Conservation (phyloP, 2,888 invertebrate species). For the Sericinus montela region DNA sequence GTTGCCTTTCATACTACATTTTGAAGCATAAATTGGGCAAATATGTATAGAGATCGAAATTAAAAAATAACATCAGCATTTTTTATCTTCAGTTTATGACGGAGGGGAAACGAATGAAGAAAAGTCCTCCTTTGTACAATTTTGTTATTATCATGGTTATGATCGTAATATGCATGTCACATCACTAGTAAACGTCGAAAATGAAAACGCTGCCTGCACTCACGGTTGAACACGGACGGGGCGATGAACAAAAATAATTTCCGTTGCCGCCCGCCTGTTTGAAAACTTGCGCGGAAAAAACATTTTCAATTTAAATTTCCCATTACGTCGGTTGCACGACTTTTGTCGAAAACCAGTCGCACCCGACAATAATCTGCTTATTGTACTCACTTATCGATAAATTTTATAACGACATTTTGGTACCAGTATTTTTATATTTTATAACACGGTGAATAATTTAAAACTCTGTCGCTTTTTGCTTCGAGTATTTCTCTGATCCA, state of each 20-base stretch:
- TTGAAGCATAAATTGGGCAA: no score
- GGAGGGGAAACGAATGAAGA: no score
- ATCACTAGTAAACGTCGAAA: neutral
- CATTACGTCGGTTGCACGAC: slow-evolving; percentile 11
- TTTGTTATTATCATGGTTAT: no score
- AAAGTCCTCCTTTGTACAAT: no score
- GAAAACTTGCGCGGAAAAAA: slow-evolving; percentile 20
- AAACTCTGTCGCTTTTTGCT: no score
- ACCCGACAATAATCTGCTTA: neutral
- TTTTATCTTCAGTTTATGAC: no score
- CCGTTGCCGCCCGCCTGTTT: slow-evolving; percentile 21
- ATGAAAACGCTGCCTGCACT: slow-evolving; percentile 12
- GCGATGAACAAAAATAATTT: slow-evolving; percentile 26
- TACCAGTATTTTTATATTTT: no score
- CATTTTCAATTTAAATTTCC: slow-evolving; percentile 23
- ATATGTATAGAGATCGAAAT: no score
- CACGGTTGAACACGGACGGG: slow-evolving; percentile 12
- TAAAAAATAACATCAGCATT: no score
- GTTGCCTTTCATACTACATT: no score
- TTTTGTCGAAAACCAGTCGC: neutral
- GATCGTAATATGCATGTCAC: neutral
- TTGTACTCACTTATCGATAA: neutral
- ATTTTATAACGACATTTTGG: slow-evolving; percentile 4
- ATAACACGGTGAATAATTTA: no score
- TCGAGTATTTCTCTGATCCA: no score